Evolutionary conservation across 2,888 invertebrate genomes (phyloP), one percentile per base, ranked within the genome.

Genomic region (Beris chalybata): DNA sequence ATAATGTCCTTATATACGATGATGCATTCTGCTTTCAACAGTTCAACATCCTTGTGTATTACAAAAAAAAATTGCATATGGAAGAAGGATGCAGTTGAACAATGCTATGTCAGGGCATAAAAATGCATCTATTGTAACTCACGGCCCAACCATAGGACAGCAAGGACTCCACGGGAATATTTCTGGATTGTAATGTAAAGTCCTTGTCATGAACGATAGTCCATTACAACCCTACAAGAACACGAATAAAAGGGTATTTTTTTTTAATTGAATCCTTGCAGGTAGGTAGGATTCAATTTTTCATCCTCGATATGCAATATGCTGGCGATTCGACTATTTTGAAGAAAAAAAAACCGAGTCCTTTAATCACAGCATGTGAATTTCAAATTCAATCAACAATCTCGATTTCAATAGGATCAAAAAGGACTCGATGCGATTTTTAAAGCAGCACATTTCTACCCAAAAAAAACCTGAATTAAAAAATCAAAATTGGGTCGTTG

Each of bases 321-420:
- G 31, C 5, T 9, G 52, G 12, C 52, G 29, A 30, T 54, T n/a
- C 54, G 31, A 12, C 22, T 52, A 12, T 11, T 29, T 52, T 22
- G 22, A 22, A 9, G 38, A 38, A 38, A 30, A 5, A n/a, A 12
- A 12, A n/a, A 38, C 15, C 38, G 13, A 6, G 55, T 38, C 43
- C 55, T 52, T 52, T 61, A 30, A 61, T 61, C 61, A 50, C 61
- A 61, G 61, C 61, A 61, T 61, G 61, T 61, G 61, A 61, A 61
- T 61, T 61, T 52, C 52, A 15, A 4, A 13, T 61, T 30, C 12
- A 32, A 52, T n/a, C 30, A 15, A 59, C 48, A 9, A 30, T 54
- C 47, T 48, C 47, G 57, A 15, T 44, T 57, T 57, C 57, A 57
- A 45, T 29, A 52, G 13, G 22, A 29, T 52, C 11, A 29, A 53